Conservation (phyloP, 2,113 vertebrate species). For the Chamaetylas fuelleborni region DNA sequence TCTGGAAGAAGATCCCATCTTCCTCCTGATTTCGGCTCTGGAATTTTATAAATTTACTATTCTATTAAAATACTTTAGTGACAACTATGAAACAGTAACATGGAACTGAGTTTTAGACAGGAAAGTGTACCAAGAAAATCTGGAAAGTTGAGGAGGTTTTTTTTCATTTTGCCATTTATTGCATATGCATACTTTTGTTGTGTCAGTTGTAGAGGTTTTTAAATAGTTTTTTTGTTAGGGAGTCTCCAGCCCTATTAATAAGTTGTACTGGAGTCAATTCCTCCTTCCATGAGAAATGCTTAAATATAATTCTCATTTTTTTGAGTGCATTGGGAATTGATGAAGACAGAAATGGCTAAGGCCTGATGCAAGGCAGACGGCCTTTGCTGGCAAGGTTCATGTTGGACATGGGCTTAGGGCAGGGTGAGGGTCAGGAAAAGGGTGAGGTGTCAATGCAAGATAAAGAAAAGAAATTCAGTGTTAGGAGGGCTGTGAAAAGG, state of each 20-base stretch:
- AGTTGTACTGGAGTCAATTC: background rate
- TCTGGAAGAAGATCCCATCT: background rate
- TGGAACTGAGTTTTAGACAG: constrained; percentile 30
- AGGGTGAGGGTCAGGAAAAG: background rate
- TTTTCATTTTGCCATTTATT: background rate
- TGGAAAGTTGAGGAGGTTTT: background rate
- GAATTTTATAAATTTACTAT: background rate
- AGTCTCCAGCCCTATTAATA: background rate
- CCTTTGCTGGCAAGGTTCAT: background rate
- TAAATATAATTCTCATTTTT: background rate
- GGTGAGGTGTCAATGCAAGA: background rate
- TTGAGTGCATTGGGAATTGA: background rate
- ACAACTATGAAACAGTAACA: background rate
- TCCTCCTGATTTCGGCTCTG: background rate
- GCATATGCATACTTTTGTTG: background rate
- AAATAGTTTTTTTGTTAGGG: background rate
- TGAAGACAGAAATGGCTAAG: background rate
- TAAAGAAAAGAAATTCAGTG: background rate
- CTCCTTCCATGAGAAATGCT: background rate
- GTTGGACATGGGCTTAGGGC: background rate
- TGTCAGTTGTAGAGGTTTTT: background rate
- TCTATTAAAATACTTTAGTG: background rate
- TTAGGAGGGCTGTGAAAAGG: background rate
- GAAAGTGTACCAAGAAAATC: background rate
- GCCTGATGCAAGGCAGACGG: background rate